Evolutionary conservation across 2,113 vertebrate genomes (phyloP), one percentile per base, ranked within the genome.

Genomic region (Rhinopithecus roxellana): DNA sequence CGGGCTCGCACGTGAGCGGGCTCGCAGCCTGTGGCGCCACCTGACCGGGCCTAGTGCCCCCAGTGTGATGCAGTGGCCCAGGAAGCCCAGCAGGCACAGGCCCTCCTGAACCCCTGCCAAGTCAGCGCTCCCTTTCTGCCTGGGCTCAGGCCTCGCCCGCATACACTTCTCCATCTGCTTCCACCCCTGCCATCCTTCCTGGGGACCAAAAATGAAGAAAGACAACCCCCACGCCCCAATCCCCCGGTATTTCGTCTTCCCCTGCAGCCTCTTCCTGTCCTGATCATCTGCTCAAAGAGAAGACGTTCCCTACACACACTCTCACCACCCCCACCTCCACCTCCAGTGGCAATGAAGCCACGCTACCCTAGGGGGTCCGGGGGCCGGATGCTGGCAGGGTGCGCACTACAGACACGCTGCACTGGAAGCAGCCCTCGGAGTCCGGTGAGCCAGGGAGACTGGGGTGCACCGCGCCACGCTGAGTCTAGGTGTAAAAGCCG

Each of bases 371-470:
- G 11, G 6, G 27, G 69, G 35, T 11, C 1, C n/a, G 3, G 3
- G 1, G 50, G 5, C 32, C n/a, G 38, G 96, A 92, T 95, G 96
- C 89, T 74, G 55, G 55, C 0, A 50, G 77, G 27, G 48, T 12
- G 52, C 20, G 13, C 64, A 7, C 10, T 0, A 3, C 35, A 16
- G 18, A 38, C 32, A 11, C 16, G 14, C 81, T 3, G 2, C 45
- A n/a, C 5, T 32, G 81, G 64, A 78, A 25, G 16, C 52, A 30
- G 78, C 45, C 8, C 0, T 64, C 1, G 3, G 23, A 79, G 9
- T 57, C 69, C 8, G 4, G 0, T 0, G 25, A 50, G 38, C 23
- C 30, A 1, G 32, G 23, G 17, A 17, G 7, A 5, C 1, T 3
- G 32, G 12, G 7, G 8, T 12, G 25, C 14, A 3, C 14, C 5